A percentile compares a stretch with the other conserved stretches of the same genome.
phyloP scores from a whole-genome alignment of 2,888 invertebrate genomes.

The Leucophora obtusa region DNA sequence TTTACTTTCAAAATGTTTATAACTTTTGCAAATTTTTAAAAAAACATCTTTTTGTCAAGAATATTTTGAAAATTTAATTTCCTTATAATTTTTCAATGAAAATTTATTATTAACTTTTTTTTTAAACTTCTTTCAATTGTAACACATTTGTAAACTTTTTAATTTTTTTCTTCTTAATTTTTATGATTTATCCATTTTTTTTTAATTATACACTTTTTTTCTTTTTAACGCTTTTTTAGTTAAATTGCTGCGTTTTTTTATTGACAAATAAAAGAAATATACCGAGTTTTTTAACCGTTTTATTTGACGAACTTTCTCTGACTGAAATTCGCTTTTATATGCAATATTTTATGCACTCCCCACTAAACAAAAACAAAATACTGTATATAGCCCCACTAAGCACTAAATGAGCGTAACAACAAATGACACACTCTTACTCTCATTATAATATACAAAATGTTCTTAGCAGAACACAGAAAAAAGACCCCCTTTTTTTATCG shows the following conservation, averaged over 20 bases:
- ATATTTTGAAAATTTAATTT: no score
- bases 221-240: not conserved
- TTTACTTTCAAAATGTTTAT: not conserved
- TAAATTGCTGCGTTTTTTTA: not conserved
- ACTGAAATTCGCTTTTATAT: slow-evolving; percentile 70
- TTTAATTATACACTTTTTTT: not conserved
- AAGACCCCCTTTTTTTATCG: not conserved
- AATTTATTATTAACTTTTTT: no score
- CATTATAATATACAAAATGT: not conserved
- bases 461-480: slow-evolving; percentile 24
- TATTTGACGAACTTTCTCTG: slow-evolving; percentile 78
- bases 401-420: slow-evolving; percentile 30
- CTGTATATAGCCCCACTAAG: slow-evolving; percentile 16
- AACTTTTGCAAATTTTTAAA: not conserved
- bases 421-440: slow-evolving; percentile 46
- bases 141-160: slow-evolving; percentile 10
- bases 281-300: slow-evolving; percentile 71
- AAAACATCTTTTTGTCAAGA: not conserved
- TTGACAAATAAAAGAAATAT: slow-evolving; percentile 6
- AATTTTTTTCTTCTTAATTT: not conserved
- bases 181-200: not conserved
- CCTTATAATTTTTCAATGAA: no score
- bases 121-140: not conserved
- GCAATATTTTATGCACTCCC: slow-evolving; percentile 36
- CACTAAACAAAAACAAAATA: slow-evolving; percentile 1